Base-by-base conservation (phyloP, 2,888 invertebrate genomes). In the Ennomos quercinarius region DNA sequence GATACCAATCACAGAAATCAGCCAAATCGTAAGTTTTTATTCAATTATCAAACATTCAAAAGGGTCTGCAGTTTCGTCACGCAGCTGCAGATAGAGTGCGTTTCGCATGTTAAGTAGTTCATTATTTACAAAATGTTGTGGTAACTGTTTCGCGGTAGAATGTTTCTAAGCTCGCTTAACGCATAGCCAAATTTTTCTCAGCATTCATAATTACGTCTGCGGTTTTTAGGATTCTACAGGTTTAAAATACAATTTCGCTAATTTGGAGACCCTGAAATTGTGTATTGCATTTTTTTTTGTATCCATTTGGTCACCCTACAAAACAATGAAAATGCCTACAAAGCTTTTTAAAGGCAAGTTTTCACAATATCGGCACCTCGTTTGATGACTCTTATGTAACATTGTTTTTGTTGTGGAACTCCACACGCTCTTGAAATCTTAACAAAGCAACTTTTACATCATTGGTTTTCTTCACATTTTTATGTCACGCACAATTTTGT, bases 1-100 rank as follows among this genome's bases (percentile, higher is more conserved):
- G 74, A 94, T 94, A 75, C 94, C 94, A 66, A 95, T 95, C 77
- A 95, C 95, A 72, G 95, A 95, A 86, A 94, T 95, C 87, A 94
- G 94, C 76, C 95, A 95, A 93, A 94, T 95, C 77, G 95, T 95
- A 93, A 95, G 95, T 94, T 60, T 54, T 62, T 57, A 61, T 59
- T 67, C 66, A 57, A 57, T 27, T 57, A 71, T 69, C 59, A 38
- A n/a, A 56, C 49, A 47, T 62, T 55, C 46, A 52, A 48, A 47
- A 50, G 53, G 46, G 44, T 54, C 46, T 59, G 44, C 50, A 54
- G 52, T 48, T 62, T 52, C 49, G 39, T 36, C 49, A 44, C 71
- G 72, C 76, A 73, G 72, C 71, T 76, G 77, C 80, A 74, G 47
- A 62, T 55, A 61, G 61, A 64, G 61, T 71, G 75, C 70, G 64